Percentiles rank a stretch among this genome's conserved stretches.
phyloP scores from a whole-genome alignment of 1,140 invertebrate genomes.

The Sesamia nonagrioides region DNA sequence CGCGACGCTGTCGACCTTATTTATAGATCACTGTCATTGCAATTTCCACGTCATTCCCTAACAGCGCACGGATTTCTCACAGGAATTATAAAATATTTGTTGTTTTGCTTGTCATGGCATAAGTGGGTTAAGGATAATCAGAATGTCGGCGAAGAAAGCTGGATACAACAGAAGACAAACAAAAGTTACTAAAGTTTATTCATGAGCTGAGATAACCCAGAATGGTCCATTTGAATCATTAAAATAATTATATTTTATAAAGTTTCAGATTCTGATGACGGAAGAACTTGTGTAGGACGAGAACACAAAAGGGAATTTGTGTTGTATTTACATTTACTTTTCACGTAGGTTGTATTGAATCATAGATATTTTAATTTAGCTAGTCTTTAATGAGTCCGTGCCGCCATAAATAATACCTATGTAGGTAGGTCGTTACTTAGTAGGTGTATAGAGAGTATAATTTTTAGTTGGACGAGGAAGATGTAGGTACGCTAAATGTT shows the following conservation, averaged over 20 bases:
- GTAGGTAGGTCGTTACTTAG: background rate
- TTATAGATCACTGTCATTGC: conserved; percentile 87
- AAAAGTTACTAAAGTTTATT: conserved; percentile 15
- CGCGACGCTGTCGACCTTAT: conserved; percentile 77
- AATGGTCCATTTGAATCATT: conserved; percentile 23
- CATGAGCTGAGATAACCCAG: background rate
- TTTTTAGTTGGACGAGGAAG: no score
- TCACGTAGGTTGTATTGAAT: conserved; percentile 35
- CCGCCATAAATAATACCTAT: background rate
- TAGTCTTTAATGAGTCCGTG: conserved; percentile 6
- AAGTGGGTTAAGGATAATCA: conserved; percentile 83
- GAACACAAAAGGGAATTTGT: conserved; percentile 19
- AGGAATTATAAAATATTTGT: conserved; percentile 68
- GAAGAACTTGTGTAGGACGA: conserved; percentile 33
- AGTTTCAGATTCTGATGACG: conserved; percentile 17
- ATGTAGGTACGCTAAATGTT: no score
- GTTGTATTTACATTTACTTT: conserved; percentile 19
- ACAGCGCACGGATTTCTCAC: conserved; percentile 67
- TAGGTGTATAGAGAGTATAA: no score
- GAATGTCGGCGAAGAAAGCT: conserved; percentile 60
- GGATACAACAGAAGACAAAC: conserved; percentile 20
- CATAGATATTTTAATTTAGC: conserved; percentile 18
- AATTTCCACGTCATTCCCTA: conserved; percentile 81
- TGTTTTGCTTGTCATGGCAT: conserved; percentile 63
- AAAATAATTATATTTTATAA: conserved; percentile 14